phyloP scores from a whole-genome alignment of 2,888 invertebrate genomes.

The Lathronympha strigana region DNA sequence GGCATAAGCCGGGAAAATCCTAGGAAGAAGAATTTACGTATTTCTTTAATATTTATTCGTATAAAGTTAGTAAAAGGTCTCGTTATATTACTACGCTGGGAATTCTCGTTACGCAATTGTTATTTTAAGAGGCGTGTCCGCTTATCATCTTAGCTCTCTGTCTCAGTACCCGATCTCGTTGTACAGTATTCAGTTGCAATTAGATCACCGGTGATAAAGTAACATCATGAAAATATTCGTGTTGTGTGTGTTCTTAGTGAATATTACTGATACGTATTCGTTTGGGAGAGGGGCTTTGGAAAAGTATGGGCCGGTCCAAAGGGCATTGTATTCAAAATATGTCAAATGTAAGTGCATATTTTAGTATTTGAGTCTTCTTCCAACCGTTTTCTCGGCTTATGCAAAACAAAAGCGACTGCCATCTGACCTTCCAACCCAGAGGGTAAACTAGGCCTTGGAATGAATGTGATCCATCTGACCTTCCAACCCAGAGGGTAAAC shows the following conservation, averaged over 20 bases:
- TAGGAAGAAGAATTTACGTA: too few species aligned
- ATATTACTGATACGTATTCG: conserved; percentile 45
- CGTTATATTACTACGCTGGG: not conserved
- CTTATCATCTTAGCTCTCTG: conserved; percentile 26
- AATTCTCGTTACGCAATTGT: not conserved
- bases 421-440: too few species aligned
- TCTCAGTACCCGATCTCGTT: conserved; percentile 27
- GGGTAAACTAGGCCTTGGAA: too few species aligned
- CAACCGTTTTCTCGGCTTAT: too few species aligned
- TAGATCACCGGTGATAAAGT: conserved; percentile 17
- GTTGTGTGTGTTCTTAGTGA: conserved; percentile 46
- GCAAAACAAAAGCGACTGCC: too few species aligned
- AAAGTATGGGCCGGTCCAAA: conserved; percentile 70
- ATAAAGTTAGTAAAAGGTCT: too few species aligned
- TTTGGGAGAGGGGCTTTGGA: conserved; percentile 67
- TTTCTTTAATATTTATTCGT: too few species aligned
- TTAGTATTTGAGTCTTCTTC: too few species aligned
- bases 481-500: too few species aligned
- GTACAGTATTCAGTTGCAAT: conserved; percentile 29
- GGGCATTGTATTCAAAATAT: conserved; percentile 62
- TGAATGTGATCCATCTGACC: too few species aligned
- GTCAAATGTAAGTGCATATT: conserved; percentile 69
- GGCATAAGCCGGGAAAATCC: too few species aligned
- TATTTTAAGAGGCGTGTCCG: conserved; percentile 20
- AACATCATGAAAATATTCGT: conserved; percentile 44